These are phyloP conservation scores for Trichopria drosophilae DNA, from an alignment of 2,888 invertebrate species.

Conservation along the genomic window DNA sequence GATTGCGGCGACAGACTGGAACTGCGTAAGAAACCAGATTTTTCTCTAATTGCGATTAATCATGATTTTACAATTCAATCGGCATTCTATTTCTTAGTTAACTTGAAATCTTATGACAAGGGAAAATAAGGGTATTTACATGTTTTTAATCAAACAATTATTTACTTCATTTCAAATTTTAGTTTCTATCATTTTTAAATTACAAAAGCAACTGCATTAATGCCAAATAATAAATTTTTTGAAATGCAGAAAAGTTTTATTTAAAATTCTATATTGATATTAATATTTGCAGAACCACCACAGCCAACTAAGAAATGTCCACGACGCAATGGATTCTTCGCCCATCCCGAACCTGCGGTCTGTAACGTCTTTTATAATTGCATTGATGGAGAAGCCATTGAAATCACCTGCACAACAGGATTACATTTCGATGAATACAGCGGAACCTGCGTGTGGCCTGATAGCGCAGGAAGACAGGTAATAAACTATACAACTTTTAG, in stretches of 20 bases:
- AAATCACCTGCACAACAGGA: constrained; percentile 83
- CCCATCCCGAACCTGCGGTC: constrained; percentile 78
- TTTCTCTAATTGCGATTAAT: neutral
- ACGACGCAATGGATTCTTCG: constrained; percentile 86
- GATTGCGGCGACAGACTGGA: constrained; percentile 87
- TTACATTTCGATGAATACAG: constrained; percentile 87
- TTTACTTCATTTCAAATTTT: neutral
- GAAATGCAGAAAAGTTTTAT: neutral
- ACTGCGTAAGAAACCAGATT: constrained; percentile 73
- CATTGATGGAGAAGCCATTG: constrained; percentile 79
- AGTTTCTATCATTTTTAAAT: neutral
- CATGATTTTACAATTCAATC: neutral
- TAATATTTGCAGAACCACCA: constrained; percentile 69
- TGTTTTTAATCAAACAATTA: constrained; percentile 1
- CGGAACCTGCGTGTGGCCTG: constrained; percentile 90
- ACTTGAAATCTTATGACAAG: no score
- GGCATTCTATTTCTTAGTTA: no score
- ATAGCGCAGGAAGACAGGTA: constrained; percentile 74
- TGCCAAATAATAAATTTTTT: neutral
- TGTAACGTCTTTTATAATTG: constrained; percentile 89
- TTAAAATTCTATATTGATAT: constrained; percentile 6
- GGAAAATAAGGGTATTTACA: no score
- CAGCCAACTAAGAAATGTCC: constrained; percentile 74
- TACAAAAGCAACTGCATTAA: constrained; percentile 2
- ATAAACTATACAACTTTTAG: no score